Evolutionary conservation across 2,113 vertebrate genomes (phyloP), one percentile per base, ranked within the genome.

Genomic region (Limnothrissa miodon): DNA sequence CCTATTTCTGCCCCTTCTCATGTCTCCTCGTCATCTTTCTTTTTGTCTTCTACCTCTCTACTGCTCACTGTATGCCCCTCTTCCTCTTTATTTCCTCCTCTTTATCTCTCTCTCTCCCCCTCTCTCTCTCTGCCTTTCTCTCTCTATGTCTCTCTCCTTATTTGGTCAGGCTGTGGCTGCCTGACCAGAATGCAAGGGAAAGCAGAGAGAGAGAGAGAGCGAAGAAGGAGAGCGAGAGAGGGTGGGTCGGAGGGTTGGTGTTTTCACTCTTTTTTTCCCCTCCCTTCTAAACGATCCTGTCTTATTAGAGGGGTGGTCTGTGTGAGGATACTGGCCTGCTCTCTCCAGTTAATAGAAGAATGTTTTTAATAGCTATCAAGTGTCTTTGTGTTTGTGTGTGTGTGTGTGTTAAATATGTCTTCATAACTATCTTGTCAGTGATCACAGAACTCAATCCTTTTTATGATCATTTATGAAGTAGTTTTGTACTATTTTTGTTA

Each of bases 121-220:
- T 85, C 25, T 66, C 53, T 48, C 53, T 81, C 59, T 11, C 10
- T 66, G 8, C 29, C 59, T 90, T 85, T 88, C 86, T 84, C 84
- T 82, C 81, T 86, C 79, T 13, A 39, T 9, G 10, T 1, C 91
- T 80, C 94, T 85, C 91, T 94, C 94, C 97, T 96, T 99, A 95
- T 99, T 97, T 97, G 97, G 97, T 96, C 91, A 94, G 92, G 87
- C 93, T 78, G 84, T 89, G 80, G 93, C 89, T 25, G 85, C 91
- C 82, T 29, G 29, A 74, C 33, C 66, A 74, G 66, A 36, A 74
- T 36, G 66, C 29, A 33, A 74, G 25, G 29, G 66, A 74, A 66
- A 66, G n/a, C n/a, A 66, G 59, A 29, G 59, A 66, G 59, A 66
- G 59, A 66, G 25, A 29, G 59, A 66, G n/a, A 66, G 29, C 33